A percentile compares a stretch with the other conserved stretches of the same genome.
Conservation (phyloP, 2,797 vertebrate genomes). For the Ceryle rudis region DNA sequence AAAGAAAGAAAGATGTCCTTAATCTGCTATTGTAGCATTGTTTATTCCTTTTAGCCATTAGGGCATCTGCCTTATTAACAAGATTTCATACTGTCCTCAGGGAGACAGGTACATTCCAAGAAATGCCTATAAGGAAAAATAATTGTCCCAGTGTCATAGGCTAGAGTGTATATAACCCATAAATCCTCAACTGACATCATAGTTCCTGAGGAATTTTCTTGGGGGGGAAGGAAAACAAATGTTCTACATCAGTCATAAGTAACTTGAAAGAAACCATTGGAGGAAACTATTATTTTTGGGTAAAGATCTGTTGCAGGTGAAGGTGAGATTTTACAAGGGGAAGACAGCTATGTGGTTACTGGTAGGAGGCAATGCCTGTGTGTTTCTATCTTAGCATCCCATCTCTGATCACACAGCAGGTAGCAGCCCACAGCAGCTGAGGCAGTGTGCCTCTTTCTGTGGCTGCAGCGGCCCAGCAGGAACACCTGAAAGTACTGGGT, state of each 20-base stretch:
- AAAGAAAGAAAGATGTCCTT: not conserved
- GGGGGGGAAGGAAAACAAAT: not conserved
- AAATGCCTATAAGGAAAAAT: not conserved
- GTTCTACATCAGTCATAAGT: not conserved
- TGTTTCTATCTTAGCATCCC: not conserved
- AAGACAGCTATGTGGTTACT: not conserved
- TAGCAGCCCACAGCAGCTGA: not conserved
- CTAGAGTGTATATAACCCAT: not conserved
- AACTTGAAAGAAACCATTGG: not conserved
- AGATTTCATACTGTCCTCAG: not conserved
- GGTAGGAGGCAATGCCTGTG: not conserved
- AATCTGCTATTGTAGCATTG: not conserved
- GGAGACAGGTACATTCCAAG: not conserved
- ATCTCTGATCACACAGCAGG: rapidly evolving
- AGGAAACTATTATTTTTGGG: not conserved
- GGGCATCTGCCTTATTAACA: not conserved
- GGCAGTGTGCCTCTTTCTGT: rapidly evolving
- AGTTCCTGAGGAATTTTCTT: not conserved
- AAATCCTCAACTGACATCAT: not conserved
- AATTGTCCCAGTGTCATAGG: not conserved
- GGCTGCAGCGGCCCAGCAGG: rapidly evolving
- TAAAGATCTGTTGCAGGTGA: not conserved
- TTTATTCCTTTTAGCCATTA: not conserved
- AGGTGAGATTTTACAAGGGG: not conserved
- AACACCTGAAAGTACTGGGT: not conserved